Conservation (phyloP, 2,113 vertebrate genomes). For the Embiotoca jacksoni region DNA sequence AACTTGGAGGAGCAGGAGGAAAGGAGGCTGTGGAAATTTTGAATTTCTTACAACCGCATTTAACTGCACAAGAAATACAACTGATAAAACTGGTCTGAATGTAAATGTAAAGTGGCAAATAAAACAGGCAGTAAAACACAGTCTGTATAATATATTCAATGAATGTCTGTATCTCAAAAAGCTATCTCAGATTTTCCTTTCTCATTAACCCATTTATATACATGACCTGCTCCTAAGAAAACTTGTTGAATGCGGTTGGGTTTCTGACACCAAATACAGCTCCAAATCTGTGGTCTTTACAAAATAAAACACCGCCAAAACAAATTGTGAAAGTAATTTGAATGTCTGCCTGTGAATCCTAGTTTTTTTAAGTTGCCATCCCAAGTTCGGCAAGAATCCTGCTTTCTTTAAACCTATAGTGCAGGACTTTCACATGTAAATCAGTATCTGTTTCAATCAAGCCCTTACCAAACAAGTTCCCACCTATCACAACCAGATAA, state of each 20-base stretch:
- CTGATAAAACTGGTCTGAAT: neutral
- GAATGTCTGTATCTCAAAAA: neutral
- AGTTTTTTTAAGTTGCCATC: too few relatives aligned
- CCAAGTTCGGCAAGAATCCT: neutral
- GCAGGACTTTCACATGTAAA: too few relatives aligned
- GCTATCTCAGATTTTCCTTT: slow-evolving; percentile 16
- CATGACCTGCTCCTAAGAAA: neutral
- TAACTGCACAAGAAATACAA: neutral
- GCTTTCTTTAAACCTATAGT: too few relatives aligned
- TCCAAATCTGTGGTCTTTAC: slow-evolving; percentile 3
- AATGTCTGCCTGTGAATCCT: neutral
- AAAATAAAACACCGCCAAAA: slow-evolving; percentile 20
- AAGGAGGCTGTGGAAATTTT: slow-evolving; percentile 2
- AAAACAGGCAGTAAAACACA: slow-evolving; percentile 21
- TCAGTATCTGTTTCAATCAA: too few relatives aligned
- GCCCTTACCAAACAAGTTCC: too few relatives aligned
- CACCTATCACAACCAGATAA: too few relatives aligned
- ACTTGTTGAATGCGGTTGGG: slow-evolving; percentile 13
- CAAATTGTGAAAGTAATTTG: neutral
- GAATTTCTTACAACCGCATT: slow-evolving; percentile 4
- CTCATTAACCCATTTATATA: neutral
- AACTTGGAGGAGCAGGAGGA: neutral
- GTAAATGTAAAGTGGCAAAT: slow-evolving; percentile 10
- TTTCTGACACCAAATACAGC: neutral
- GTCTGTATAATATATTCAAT: neutral